These are phyloP conservation scores for Passer montanus DNA, from an alignment of 2,113 vertebrate genomes.

Conservation along the genomic window DNA sequence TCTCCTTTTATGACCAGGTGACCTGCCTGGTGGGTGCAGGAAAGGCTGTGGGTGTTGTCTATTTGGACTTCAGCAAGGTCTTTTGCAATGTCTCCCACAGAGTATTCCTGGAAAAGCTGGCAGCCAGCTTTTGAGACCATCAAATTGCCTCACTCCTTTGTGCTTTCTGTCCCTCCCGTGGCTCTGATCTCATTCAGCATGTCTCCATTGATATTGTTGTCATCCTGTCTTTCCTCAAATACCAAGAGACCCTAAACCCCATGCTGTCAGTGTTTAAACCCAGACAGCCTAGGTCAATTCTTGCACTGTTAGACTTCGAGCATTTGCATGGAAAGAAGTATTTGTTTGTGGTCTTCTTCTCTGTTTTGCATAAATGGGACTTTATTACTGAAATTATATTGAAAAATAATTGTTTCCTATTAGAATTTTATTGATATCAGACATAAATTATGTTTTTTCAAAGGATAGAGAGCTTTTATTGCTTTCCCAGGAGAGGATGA, in stretches of 20 bases:
- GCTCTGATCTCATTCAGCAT: background rate
- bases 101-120: background rate
- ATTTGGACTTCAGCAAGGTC: background rate
- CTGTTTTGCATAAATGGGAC: background rate
- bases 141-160: background rate
- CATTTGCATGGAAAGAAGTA: background rate
- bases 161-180: background rate
- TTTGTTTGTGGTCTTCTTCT: background rate
- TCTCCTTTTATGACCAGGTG: background rate
- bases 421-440: background rate
- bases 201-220: background rate
- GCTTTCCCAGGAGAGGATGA: slow-evolving; percentile 5
- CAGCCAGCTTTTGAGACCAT: background rate
- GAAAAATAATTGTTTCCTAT: background rate
- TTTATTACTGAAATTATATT: background rate
- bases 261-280: background rate
- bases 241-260: background rate
- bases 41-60: background rate
- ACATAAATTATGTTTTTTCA: background rate
- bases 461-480: background rate
- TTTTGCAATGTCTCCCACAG: background rate
- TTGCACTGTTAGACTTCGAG: background rate
- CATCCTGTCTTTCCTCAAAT: background rate
- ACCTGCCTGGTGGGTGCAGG: background rate
- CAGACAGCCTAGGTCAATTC: background rate